Evolutionary conservation across 2,888 invertebrate species (phyloP), one percentile per base, ranked within the genome.

Genomic region (Bursaphelenchus okinawaensis): DNA sequence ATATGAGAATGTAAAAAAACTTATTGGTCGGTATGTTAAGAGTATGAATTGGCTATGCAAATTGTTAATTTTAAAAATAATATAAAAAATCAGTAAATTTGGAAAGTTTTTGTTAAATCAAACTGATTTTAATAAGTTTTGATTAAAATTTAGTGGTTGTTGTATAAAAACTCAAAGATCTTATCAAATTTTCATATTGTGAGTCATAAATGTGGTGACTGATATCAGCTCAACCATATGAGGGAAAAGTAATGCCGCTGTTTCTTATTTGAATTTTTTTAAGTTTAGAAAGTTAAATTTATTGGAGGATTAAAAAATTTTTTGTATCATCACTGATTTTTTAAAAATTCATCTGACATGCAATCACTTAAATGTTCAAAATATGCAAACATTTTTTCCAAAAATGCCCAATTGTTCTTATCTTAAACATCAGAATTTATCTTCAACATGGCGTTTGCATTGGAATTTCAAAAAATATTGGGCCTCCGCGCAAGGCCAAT

Each of bases 11-110:
- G 40, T 40, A 12, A 40, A n/a, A 9, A 40, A 40, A 40, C n/a
- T 9, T 12, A 9, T 40, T 40, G 40, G n/a, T 12, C n/a, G 40
- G n/a, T n/a, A 40, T 40, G 40, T 40, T 40, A 12, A 40, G n/a
- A 40, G 40, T n/a, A 40, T n/a, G n/a, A n/a, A n/a, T n/a, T n/a
- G n/a, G n/a, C n/a, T 27, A 54, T 54, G 27, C 26, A 54, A 54
- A 16, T 52, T 26, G 26, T 26, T 27, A 52, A 54, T 27, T 4
- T 27, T 16, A 27, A 26, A 26, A 26, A 27, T n/a, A 27, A n/a
- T 26, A 27, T 54, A n/a, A 27, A n/a, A n/a, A n/a, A n/a, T n/a
- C n/a, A n/a, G n/a, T n/a, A n/a, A n/a, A n/a, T n/a, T n/a, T n/a
- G n/a, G n/a, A n/a, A n/a, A n/a, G n/a, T n/a, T n/a, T n/a, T n/a